Base-by-base conservation (phyloP, 2,797 vertebrate genomes). In the Nyctibius grandis region DNA sequence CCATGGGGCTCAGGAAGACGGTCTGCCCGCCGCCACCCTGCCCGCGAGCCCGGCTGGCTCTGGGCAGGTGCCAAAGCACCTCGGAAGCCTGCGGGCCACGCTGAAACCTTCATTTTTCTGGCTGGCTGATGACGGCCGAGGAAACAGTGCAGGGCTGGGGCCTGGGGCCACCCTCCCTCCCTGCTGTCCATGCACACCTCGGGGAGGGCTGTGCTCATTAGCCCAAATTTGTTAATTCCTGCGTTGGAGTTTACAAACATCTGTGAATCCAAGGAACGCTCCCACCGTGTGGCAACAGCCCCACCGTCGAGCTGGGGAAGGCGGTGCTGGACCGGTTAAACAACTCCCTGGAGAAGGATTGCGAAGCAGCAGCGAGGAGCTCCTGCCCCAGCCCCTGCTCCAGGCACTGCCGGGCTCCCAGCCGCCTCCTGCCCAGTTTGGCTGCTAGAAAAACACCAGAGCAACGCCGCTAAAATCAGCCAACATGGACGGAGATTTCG, bases 211-310 rank as follows among this genome's bases (percentile, higher is more conserved):
- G 64, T 14, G 48, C 89, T 92, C 73, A 73, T 95, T 91, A 94
- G 29, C 72, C 69, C 54, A 40, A 63, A 67, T 96, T 90, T 93
- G 79, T 79, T 91, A 83, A 79, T 93, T 85, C 79, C 82, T 95
- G 91, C 40, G 9, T 87, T 8, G 85, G 87, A 96, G 95, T 89
- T 97, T 93, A 96, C 95, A 95, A 97, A 95, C 95, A 95, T 34
- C 77, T 78, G 64, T 3, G 84, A 94, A 85, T 79, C 63, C 82
- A 22, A 67, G 87, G 90, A 94, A 87, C 78, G n/a, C 85, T 94
- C 95, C 95, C 75, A 50, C 91, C 54, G 5, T 60, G 73, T 69
- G 90, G 92, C 93, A 96, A 89, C 63, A 73, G 59, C 81, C 87
- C 79, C 79, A 47, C 74, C 68, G 33, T 76, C 81, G 9, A 89